A percentile compares a stretch with the other conserved stretches of the same genome.
These are phyloP conservation scores for Thereva unica DNA, from an alignment of 2,888 invertebrate genomes.

Conservation along the genomic window DNA sequence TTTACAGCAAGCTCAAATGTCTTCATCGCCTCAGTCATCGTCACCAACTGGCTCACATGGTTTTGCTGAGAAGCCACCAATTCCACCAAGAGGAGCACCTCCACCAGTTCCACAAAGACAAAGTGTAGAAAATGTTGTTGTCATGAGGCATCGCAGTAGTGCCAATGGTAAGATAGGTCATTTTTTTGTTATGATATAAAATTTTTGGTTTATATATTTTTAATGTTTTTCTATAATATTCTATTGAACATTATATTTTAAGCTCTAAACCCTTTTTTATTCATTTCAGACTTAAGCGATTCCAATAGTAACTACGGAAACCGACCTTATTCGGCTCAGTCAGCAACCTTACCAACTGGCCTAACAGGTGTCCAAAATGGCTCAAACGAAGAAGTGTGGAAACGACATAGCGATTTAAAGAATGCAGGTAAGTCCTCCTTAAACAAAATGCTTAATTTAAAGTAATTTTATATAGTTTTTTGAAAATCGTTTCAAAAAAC, in stretches of 20 bases:
- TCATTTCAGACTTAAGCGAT: constrained; percentile 48
- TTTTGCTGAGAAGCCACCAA: constrained; percentile 61
- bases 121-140: constrained; percentile 56
- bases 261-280: neutral
- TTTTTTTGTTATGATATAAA: too few relatives aligned
- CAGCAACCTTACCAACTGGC: constrained; percentile 51
- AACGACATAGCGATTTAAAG: constrained; percentile 53
- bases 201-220: too few relatives aligned
- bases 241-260: constrained; percentile 4
- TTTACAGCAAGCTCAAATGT: constrained; percentile 28
- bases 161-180: constrained; percentile 13
- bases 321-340: constrained; percentile 45
- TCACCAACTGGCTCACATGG: constrained; percentile 50
- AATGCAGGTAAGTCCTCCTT: constrained; percentile 51
- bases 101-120: constrained; percentile 62
- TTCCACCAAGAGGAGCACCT: constrained; percentile 64
- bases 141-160: constrained; percentile 49
- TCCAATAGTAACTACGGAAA: constrained; percentile 49
- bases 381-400: constrained; percentile 52
- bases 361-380: constrained; percentile 52
- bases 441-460: neutral
- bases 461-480: constrained; percentile 14
- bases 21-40: constrained; percentile 47
- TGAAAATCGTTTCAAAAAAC: too few relatives aligned
- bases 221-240: neutral